Base-by-base conservation (phyloP, 2,888 invertebrate genomes). In the Dilophus febrilis region DNA sequence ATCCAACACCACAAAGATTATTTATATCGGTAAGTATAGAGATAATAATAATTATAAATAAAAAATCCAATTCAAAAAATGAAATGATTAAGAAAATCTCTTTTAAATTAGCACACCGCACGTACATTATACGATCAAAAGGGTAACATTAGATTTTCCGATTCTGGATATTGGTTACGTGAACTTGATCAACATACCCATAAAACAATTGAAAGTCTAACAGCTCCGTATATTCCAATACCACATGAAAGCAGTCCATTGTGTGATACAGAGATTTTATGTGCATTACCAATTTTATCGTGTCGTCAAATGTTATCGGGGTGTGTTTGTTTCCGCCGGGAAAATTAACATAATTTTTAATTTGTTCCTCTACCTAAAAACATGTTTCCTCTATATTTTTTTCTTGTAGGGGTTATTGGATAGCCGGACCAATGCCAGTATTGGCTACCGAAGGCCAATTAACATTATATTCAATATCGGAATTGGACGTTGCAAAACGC, bases 1-100 rank as follows among this genome's bases (percentile, higher is more conserved):
- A 50, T 22, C 58, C 58, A 7, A 47, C 51, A 39, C 62, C 66
- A 1, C 67, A 72, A 49, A 53, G 73, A 22, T 60, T 67, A 44
- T 58, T 64, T 42, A 57, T 68, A 14, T 56, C 67, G 48, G 72
- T 72, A 53, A 51, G 53, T 46, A 29, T 26, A n/a, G 16, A 19
- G 22, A 12, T 14, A 22, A 26, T 26, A n/a, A 11, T 11, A 27
- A 8, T 11, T 11, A 27, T 27, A 29, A 30, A 27, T 27, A 6
- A 8, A 8, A 27, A 27, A 27, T 6, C 11, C 27, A 27, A 27
- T 27, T 27, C 27, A 11, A 27, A 27, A 27, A 8, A 8, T 27
- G 11, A n/a, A 7, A 19, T 18, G 5, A 19, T 6, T 3, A 26
- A 10, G 18, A 19, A 35, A 35, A 35, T 8, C 22, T 11, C 5